Evolutionary conservation across 2,113 vertebrate genomes (phyloP).

Genomic region (Sterna hirundo): DNA sequence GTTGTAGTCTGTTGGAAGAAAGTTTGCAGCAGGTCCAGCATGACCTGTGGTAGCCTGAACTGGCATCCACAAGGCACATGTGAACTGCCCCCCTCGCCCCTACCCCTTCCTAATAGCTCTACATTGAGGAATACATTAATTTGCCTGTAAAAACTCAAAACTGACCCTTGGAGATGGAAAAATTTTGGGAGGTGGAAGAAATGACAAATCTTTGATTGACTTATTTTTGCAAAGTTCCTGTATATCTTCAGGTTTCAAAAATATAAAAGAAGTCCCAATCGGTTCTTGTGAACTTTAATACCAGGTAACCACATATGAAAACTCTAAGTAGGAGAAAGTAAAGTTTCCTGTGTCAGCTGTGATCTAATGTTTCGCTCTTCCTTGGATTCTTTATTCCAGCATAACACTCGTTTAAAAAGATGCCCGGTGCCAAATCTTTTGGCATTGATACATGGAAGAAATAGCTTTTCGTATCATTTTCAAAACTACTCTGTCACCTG

Average conservation of each 20-base stretch:
- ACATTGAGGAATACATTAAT: background rate
- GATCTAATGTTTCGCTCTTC: background rate
- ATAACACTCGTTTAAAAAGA: background rate
- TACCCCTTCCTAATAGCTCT: background rate
- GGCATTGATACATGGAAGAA: background rate
- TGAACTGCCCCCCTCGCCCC: background rate
- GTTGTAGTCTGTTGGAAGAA: background rate
- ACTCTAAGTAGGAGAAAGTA: background rate
- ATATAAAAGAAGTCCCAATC: background rate
- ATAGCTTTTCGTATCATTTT: background rate
- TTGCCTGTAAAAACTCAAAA: background rate
- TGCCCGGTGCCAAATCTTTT: background rate
- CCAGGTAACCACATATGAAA: background rate
- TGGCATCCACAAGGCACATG: rapidly evolving
- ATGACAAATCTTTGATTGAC: background rate
- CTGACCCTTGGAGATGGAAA: background rate
- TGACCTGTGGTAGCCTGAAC: background rate
- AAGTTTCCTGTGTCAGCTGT: background rate
- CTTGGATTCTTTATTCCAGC: background rate
- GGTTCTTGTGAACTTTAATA: background rate
- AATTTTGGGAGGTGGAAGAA: background rate
- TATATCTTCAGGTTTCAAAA: background rate
- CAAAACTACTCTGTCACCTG: slow-evolving; percentile 17
- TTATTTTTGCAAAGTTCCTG: background rate
- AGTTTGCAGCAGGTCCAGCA: background rate